Conservation (phyloP, 23 tunicate species). For the Ascidia mentula region DNA sequence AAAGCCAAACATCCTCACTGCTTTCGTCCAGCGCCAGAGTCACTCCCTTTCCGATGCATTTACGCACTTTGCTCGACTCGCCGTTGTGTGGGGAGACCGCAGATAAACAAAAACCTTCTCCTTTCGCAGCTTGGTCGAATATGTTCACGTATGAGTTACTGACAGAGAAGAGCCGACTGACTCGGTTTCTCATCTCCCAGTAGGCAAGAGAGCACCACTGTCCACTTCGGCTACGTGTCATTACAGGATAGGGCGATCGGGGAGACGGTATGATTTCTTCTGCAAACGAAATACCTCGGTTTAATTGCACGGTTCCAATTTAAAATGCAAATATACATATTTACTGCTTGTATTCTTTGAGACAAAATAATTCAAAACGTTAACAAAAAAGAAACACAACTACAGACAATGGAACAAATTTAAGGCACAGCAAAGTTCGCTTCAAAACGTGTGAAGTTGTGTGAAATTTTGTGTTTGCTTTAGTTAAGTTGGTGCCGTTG, state of each 20-base stretch:
- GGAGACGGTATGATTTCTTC: slow-evolving; percentile 6
- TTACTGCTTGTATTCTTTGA: no score
- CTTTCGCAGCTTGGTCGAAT: slow-evolving; percentile 18
- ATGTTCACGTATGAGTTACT: slow-evolving; percentile 22
- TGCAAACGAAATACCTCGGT: slow-evolving; percentile 10
- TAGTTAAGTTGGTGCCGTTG: no score
- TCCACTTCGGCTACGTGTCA: slow-evolving; percentile 10
- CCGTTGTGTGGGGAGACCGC: slow-evolving; percentile 2
- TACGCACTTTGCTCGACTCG: slow-evolving; percentile 17
- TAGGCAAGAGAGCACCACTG: slow-evolving; percentile 30
- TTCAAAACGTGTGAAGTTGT: no score
- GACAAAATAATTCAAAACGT: no score
- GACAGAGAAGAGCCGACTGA: slow-evolving; percentile 36
- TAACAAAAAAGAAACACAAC: no score
- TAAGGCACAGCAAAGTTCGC: no score
- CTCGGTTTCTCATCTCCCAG: slow-evolving; percentile 34
- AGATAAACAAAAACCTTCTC: slow-evolving; percentile 43
- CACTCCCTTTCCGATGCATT: slow-evolving; percentile 27
- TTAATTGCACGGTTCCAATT: no score
- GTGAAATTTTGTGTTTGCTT: no score
- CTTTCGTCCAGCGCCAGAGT: slow-evolving; percentile 20
- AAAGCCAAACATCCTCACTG: slow-evolving; percentile 11
- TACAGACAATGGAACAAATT: no score
- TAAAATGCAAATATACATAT: no score
- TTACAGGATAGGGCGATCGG: slow-evolving; percentile 18